Conservation (phyloP, 2,113 vertebrate genomes). For the Brachyhypopomus gauderio region DNA sequence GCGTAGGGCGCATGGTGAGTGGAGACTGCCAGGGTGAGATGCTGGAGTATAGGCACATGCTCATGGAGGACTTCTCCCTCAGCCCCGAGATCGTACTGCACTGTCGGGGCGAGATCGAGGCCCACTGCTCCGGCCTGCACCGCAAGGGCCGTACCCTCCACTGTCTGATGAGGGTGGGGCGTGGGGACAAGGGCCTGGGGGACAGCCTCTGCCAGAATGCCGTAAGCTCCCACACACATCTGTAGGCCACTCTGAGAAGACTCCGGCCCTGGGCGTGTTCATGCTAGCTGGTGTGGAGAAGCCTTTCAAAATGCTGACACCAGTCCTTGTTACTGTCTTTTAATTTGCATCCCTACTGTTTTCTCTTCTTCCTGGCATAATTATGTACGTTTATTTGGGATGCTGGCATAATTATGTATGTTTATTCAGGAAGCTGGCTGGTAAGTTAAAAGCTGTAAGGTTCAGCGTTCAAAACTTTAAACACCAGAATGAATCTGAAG, state of each 20-base stretch:
- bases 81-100: constrained; percentile 90
- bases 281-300: no score
- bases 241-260: not conserved
- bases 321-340: no score
- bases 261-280: no score
- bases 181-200: constrained; percentile 82
- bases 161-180: constrained; percentile 85
- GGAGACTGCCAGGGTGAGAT: constrained; percentile 90
- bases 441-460: no score
- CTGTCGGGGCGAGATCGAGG: constrained; percentile 85
- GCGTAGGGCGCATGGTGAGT: constrained; percentile 82
- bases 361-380: no score
- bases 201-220: constrained; percentile 88
- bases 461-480: no score
- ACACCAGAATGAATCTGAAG: no score
- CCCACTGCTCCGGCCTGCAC: constrained; percentile 85
- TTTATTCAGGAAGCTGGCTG: no score
- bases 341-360: no score
- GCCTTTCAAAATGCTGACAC: no score
- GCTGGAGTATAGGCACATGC: constrained; percentile 87
- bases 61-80: constrained; percentile 89
- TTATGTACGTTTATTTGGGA: no score
- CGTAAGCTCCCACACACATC: constrained; percentile 69
- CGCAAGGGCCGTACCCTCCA: constrained; percentile 87
- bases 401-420: no score